phyloP scores from a whole-genome alignment of 2,113 vertebrate genomes.

The Bucco capensis region DNA sequence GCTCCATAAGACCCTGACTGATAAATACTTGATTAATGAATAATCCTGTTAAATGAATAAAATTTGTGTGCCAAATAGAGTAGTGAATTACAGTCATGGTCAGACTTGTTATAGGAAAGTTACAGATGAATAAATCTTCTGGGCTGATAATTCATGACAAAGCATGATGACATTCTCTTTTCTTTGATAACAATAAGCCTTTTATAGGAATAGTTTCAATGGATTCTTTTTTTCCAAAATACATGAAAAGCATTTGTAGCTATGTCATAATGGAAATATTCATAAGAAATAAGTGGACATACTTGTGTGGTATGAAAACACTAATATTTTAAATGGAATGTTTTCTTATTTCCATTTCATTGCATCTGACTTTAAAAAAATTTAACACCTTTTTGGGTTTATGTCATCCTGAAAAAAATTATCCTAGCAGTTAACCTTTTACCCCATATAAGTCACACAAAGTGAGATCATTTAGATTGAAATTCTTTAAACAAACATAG shows the following conservation, averaged over 20 bases:
- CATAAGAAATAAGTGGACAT: background rate
- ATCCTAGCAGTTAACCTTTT: background rate
- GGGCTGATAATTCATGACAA: conserved; percentile 65
- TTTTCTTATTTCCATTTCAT: background rate
- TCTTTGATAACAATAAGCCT: conserved; percentile 51
- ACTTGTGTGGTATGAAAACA: background rate
- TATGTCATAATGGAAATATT: conserved; percentile 27
- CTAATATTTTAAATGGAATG: background rate
- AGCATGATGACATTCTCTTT: conserved; percentile 48
- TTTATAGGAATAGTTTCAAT: conserved; percentile 58
- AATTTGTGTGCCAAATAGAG: conserved; percentile 56
- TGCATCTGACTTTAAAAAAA: background rate
- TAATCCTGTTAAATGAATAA: conserved; percentile 72
- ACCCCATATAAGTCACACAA: background rate
- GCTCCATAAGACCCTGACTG: conserved; percentile 47
- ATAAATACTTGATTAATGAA: conserved; percentile 72
- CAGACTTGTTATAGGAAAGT: conserved; percentile 59
- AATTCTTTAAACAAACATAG: background rate
- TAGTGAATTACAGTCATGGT: conserved; percentile 54
- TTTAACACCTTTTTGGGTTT: background rate
- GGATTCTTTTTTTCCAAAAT: conserved; percentile 42
- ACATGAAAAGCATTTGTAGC: conserved; percentile 45
- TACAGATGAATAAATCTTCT: conserved; percentile 67
- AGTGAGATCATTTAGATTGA: background rate
- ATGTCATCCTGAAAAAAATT: background rate